A percentile compares a stretch with the other conserved stretches of the same genome.
These are phyloP conservation scores for Stomatorhinus walkeri DNA, from an alignment of 2,797 vertebrate genomes.

Conservation along the genomic window DNA sequence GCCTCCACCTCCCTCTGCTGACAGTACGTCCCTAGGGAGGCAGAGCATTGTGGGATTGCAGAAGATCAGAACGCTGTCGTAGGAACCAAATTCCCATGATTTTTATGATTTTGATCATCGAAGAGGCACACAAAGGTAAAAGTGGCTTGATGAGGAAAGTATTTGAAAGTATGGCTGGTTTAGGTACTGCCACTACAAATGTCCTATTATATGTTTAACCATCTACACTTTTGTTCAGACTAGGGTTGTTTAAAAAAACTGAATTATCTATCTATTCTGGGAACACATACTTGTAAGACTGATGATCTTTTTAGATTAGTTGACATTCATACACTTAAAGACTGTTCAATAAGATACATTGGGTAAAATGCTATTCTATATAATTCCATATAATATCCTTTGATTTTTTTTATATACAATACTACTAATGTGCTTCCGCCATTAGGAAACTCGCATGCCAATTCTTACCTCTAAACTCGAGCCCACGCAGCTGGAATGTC, in stretches of 20 bases:
- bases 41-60: not conserved
- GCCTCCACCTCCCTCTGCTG: slow-evolving; percentile 96
- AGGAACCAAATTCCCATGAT: not conserved
- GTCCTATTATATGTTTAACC: not conserved
- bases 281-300: not conserved
- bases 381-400: not conserved
- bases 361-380: not conserved
- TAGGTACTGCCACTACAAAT: not conserved
- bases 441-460: not conserved
- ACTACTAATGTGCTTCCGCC: not conserved
- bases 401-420: not conserved
- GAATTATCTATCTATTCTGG: not conserved
- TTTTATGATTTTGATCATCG: not conserved
- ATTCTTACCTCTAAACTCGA: slow-evolving; percentile 88
- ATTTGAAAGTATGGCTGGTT: not conserved
- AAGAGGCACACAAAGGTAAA: not conserved
- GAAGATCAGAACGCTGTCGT: not conserved
- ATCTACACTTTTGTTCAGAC: not conserved
- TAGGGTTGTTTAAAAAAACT: not conserved
- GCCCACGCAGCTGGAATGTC: slow-evolving; percentile 92
- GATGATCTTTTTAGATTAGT: not conserved
- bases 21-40: slow-evolving; percentile 81
- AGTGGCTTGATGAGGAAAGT: not conserved
- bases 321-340: not conserved
- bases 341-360: not conserved